Percentiles rank a stretch among this genome's conserved stretches.
These are phyloP conservation scores for Sarcophaga bullata DNA, from an alignment of 1,140 invertebrate genomes.

Conservation along the genomic window DNA sequence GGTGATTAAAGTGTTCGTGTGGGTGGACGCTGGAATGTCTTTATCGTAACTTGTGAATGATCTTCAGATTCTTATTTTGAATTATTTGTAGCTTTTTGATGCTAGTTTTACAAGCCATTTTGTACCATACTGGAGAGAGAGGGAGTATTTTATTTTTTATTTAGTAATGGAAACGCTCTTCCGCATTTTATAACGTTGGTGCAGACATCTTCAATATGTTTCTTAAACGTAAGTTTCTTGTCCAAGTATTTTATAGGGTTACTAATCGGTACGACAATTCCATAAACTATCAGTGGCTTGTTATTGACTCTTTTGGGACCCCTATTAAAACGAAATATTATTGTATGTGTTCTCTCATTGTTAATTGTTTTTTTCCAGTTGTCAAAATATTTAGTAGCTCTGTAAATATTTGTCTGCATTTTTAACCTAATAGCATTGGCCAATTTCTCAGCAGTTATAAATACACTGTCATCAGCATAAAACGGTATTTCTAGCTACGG, in stretches of 20 bases:
- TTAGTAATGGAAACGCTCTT: not conserved
- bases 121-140: too few species aligned
- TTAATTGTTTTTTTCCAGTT: too few species aligned
- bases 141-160: too few species aligned
- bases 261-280: not conserved
- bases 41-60: too few species aligned
- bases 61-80: too few species aligned
- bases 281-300: not conserved
- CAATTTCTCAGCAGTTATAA: not conserved
- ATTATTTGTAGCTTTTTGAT: too few species aligned
- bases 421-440: too few species aligned
- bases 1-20: too few species aligned
- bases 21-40: too few species aligned
- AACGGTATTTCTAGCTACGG: not conserved
- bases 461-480: constrained; percentile 26
- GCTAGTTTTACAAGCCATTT: too few species aligned
- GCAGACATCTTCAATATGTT: not conserved
- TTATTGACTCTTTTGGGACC: not conserved
- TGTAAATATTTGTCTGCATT: too few species aligned
- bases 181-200: not conserved
- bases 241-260: not conserved
- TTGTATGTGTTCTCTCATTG: not conserved
- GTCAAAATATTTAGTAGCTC: too few species aligned
- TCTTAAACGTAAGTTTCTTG: not conserved
- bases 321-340: not conserved